A percentile compares a stretch with the other conserved stretches of the same genome.
phyloP scores from a whole-genome alignment of 2,797 vertebrate species.

The Sarcophilus harrisii region DNA sequence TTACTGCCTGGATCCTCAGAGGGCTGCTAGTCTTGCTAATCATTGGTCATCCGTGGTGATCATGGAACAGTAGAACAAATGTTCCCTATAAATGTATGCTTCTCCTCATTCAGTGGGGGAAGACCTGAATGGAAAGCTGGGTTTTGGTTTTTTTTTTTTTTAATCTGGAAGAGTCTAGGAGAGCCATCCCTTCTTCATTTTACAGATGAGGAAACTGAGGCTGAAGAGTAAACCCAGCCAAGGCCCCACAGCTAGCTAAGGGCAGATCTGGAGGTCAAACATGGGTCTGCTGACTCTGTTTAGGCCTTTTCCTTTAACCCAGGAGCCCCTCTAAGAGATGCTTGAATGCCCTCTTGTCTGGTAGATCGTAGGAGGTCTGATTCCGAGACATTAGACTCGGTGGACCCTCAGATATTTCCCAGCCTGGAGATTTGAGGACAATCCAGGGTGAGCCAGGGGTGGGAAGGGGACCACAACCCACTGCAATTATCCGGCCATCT shows the following conservation, averaged over 20 bases:
- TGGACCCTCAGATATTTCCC: neutral
- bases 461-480: neutral
- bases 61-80: neutral
- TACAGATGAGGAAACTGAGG: no score
- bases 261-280: no score
- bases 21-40: neutral
- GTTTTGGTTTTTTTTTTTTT: no score
- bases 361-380: no score
- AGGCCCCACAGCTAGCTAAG: no score
- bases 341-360: neutral
- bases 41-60: neutral
- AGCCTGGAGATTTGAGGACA: neutral
- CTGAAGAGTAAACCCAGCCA: no score
- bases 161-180: no score
- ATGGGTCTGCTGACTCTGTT: no score
- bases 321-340: no score
- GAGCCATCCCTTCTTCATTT: no score
- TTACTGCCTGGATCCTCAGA: neutral
- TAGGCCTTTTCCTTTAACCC: no score
- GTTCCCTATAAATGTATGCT: neutral
- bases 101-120: neutral
- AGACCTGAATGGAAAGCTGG: no score
- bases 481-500: neutral
- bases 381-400: neutral
- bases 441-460: fast-evolving